These are phyloP conservation scores for Ahaetulla prasina DNA, from an alignment of 2,113 vertebrate species.

Conservation along the genomic window DNA sequence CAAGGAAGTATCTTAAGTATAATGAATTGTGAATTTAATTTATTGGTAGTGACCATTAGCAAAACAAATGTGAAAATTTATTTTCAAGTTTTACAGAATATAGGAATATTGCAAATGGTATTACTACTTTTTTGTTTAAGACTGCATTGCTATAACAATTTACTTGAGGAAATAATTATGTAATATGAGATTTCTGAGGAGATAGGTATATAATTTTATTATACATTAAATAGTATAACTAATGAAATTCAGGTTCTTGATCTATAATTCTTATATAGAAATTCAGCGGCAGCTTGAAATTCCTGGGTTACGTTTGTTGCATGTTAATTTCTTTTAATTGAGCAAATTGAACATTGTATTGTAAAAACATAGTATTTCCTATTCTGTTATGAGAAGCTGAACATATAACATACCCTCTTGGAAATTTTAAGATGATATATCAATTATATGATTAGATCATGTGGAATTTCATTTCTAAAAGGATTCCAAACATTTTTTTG, in stretches of 20 bases:
- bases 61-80: neutral
- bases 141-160: neutral
- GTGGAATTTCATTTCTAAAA: neutral
- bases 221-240: neutral
- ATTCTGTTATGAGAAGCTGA: neutral
- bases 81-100: neutral
- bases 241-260: neutral
- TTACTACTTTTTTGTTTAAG: neutral
- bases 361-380: neutral
- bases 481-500: neutral
- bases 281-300: neutral
- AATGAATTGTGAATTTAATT: neutral
- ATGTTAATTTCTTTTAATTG: neutral
- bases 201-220: neutral
- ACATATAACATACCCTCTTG: neutral
- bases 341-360: neutral
- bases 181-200: neutral
- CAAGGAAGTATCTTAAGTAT: neutral
- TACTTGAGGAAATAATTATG: neutral
- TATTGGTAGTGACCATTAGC: neutral
- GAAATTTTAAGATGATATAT: neutral
- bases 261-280: neutral
- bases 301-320: neutral
- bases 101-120: neutral
- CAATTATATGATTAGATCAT: neutral